Conservation (phyloP, 1,140 invertebrate species). For the Drosophila kohkoa region DNA sequence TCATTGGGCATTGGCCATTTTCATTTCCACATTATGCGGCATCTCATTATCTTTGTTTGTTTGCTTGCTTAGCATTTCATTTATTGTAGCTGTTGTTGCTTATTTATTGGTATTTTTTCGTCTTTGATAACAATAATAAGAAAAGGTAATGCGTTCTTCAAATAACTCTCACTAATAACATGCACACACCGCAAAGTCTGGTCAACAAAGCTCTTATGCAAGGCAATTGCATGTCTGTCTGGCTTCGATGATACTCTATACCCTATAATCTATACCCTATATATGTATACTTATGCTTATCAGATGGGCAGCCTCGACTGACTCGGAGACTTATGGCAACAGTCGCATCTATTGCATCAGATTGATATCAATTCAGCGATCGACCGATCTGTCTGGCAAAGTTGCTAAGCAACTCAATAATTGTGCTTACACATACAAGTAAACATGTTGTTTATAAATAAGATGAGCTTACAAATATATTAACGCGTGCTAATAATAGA, state of each 20-base stretch:
- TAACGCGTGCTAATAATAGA: constrained; percentile 55
- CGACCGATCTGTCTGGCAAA: constrained; percentile 33
- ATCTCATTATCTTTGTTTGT: constrained; percentile 76
- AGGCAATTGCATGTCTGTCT: constrained; percentile 36
- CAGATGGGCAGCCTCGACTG: constrained; percentile 58
- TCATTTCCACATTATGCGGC: constrained; percentile 80
- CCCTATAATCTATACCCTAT: constrained; percentile 2
- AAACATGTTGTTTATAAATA: constrained; percentile 63
- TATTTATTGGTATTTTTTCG: constrained; percentile 62
- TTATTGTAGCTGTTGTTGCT: constrained; percentile 44
- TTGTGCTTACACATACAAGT: constrained; percentile 23
- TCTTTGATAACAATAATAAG: constrained; percentile 53
- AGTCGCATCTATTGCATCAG: constrained; percentile 67
- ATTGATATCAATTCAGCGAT: constrained; percentile 31
- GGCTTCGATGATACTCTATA: constrained; percentile 22
- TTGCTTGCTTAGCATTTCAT: constrained; percentile 63
- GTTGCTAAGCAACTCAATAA: constrained; percentile 21
- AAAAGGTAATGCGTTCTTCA: constrained; percentile 66
- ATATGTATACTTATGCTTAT: constrained; percentile 19
- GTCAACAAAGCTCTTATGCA: constrained; percentile 56
- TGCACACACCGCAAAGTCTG: constrained; percentile 8
- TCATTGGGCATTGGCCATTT: constrained; percentile 41
- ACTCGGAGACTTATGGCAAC: constrained; percentile 50
- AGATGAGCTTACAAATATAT: not conserved
- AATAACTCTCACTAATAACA: constrained; percentile 51